Conservation (phyloP, 1,140 invertebrate species). For the Ylistrum balloti region DNA sequence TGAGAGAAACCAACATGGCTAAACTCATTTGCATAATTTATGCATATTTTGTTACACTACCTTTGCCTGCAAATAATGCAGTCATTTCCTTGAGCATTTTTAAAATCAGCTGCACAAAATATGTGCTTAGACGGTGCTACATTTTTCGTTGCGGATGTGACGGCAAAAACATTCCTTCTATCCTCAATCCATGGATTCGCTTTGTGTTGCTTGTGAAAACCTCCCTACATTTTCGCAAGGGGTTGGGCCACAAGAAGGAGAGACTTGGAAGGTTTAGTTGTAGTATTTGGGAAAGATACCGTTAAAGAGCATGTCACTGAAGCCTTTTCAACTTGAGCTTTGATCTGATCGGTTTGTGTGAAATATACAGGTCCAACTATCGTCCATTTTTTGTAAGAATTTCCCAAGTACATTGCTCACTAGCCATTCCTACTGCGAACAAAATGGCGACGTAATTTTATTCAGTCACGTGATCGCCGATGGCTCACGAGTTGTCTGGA, state of each 20-base stretch:
- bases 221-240: slow-evolving; percentile 46
- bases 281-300: slow-evolving; percentile 55
- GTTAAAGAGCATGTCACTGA: slow-evolving; percentile 53
- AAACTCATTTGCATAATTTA: slow-evolving; percentile 58
- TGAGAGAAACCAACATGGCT: slow-evolving; percentile 12
- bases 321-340: slow-evolving; percentile 54
- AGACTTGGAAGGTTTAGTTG: slow-evolving; percentile 49
- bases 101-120: slow-evolving; percentile 42
- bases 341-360: slow-evolving; percentile 55
- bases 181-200: slow-evolving; percentile 53
- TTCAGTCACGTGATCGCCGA: slow-evolving; percentile 50
- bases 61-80: slow-evolving; percentile 45
- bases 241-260: slow-evolving; percentile 48
- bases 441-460: slow-evolving; percentile 56
- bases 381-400: slow-evolving; percentile 48
- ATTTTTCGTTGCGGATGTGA: slow-evolving; percentile 51
- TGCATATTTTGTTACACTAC: slow-evolving; percentile 58
- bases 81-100: slow-evolving; percentile 51
- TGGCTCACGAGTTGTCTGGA: slow-evolving; percentile 22
- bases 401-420: slow-evolving; percentile 46
- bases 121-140: slow-evolving; percentile 45
- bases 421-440: slow-evolving; percentile 50
- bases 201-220: slow-evolving; percentile 49
- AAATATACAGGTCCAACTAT: slow-evolving; percentile 53
- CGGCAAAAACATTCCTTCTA: slow-evolving; percentile 37